phyloP scores from a whole-genome alignment of 1,140 invertebrate genomes.

The Saccostrea glomerata region DNA sequence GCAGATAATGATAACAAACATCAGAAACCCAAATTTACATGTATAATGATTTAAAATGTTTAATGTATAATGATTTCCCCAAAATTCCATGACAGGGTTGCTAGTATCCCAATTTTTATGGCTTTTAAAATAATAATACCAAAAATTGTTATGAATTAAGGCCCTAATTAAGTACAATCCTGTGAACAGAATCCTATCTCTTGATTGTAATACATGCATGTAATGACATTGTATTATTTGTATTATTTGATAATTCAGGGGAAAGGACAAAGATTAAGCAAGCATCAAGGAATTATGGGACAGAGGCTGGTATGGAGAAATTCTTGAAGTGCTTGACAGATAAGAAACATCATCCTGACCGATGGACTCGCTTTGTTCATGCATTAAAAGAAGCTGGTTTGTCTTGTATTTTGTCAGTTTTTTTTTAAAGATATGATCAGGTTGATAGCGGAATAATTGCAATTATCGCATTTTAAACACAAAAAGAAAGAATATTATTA shows the following conservation, averaged over 20 bases:
- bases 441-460: not conserved
- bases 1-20: too few relatives aligned
- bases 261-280: not conserved
- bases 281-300: not conserved
- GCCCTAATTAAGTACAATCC: not conserved
- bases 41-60: too few relatives aligned
- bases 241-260: not conserved
- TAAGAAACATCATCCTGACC: not conserved
- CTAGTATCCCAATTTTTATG: not conserved
- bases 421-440: not conserved
- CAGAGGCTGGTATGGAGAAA: not conserved
- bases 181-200: not conserved
- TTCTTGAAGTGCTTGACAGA: not conserved
- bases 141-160: not conserved
- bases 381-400: constrained; percentile 15
- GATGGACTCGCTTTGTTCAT: not conserved
- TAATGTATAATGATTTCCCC: not conserved
- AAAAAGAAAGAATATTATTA: not conserved
- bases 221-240: too few relatives aligned
- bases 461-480: not conserved
- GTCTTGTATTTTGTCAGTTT: not conserved
- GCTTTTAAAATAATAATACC: too few relatives aligned
- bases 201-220: not conserved
- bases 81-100: not conserved
- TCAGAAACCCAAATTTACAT: too few relatives aligned